phyloP scores from a whole-genome alignment of 2,888 invertebrate genomes.

The Xanthorhoe designata region DNA sequence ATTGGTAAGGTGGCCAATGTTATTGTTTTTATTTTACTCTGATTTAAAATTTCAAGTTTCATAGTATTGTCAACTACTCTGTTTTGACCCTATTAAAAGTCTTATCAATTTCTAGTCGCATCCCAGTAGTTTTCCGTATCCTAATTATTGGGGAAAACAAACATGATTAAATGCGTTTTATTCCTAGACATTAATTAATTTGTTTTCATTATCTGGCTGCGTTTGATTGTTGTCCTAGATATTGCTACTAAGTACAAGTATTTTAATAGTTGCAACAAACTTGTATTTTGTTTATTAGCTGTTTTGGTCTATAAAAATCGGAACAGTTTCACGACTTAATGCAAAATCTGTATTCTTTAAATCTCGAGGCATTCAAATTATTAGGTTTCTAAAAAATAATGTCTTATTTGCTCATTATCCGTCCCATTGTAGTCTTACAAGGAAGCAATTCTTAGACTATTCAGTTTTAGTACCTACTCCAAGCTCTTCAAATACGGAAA shows the following conservation, averaged over 20 bases:
- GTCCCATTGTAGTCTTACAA: not conserved
- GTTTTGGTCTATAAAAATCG: not conserved
- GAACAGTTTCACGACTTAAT: no score
- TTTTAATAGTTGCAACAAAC: conserved; percentile 10
- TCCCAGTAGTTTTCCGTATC: conserved; percentile 49
- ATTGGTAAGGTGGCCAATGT: not conserved
- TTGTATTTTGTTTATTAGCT: not conserved
- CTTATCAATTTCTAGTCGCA: conserved; percentile 28
- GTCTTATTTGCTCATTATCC: not conserved
- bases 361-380: not conserved
- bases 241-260: not conserved
- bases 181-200: conserved; percentile 33
- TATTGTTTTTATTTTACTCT: not conserved
- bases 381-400: not conserved
- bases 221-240: conserved; percentile 30
- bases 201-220: conserved; percentile 32
- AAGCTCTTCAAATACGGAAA: conserved; percentile 33
- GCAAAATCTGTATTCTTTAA: no score
- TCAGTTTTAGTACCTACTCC: not conserved
- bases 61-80: conserved; percentile 10
- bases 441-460: not conserved
- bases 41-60: not conserved
- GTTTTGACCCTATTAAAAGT: conserved; percentile 6
- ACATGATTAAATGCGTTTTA: conserved; percentile 35
- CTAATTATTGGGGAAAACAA: conserved; percentile 40